Conservation (phyloP, 1,140 invertebrate genomes). For the Mizuhopecten yessoensis region DNA sequence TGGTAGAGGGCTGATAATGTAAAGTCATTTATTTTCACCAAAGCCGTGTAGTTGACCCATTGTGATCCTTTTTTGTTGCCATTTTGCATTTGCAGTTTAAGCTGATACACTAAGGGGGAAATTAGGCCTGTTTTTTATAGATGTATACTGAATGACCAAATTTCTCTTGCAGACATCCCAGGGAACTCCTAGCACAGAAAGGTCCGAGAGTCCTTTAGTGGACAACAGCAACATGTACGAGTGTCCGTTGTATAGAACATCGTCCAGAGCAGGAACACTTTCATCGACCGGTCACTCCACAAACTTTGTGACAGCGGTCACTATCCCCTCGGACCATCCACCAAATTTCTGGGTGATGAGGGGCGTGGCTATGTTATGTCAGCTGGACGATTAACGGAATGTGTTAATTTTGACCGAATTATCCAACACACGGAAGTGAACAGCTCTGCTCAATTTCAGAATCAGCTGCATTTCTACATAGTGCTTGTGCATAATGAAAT, state of each 20-base stretch:
- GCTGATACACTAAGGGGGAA: too few relatives aligned
- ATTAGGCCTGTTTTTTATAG: background rate
- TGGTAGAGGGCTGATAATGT: too few relatives aligned
- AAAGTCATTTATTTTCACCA: too few relatives aligned
- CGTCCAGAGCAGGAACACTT: slow-evolving; percentile 90
- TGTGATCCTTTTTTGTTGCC: too few relatives aligned
- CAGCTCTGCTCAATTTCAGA: background rate
- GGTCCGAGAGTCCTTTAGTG: background rate
- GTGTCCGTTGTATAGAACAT: slow-evolving; percentile 92
- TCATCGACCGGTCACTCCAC: slow-evolving; percentile 94
- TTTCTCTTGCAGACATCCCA: background rate
- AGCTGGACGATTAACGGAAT: slow-evolving; percentile 76
- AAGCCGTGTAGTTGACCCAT: too few relatives aligned
- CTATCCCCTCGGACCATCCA: slow-evolving; percentile 74
- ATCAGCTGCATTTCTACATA: background rate
- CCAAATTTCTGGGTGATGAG: slow-evolving; percentile 80
- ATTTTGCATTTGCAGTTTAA: too few relatives aligned
- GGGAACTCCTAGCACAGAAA: slow-evolving; percentile 13
- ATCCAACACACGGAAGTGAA: background rate
- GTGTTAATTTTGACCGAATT: background rate
- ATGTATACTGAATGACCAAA: too few relatives aligned
- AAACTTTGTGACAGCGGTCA: slow-evolving; percentile 89
- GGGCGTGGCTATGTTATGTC: slow-evolving; percentile 80
- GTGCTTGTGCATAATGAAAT: background rate
- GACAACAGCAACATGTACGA: slow-evolving; percentile 84